These are phyloP conservation scores for Seira musarum DNA, from an alignment of 2,888 invertebrate species.

Conservation along the genomic window DNA sequence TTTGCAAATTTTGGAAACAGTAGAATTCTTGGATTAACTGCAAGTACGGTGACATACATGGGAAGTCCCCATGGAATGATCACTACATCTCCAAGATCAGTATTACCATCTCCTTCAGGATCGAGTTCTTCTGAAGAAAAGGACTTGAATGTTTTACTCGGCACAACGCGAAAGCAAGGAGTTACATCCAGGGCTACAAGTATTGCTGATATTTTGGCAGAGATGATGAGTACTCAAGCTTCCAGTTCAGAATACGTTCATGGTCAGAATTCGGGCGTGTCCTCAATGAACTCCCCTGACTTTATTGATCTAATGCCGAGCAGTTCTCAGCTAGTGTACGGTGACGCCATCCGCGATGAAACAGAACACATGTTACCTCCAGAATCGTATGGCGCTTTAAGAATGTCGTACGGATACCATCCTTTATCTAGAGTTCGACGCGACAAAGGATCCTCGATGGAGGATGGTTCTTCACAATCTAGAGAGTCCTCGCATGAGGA, in stretches of 20 bases:
- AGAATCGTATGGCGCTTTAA: slow-evolving; percentile 18
- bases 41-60: slow-evolving; percentile 61
- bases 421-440: slow-evolving; percentile 50
- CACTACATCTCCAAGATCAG: slow-evolving; percentile 22
- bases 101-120: slow-evolving; percentile 12
- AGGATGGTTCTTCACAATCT: slow-evolving; percentile 32
- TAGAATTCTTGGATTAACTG: slow-evolving; percentile 62
- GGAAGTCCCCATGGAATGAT: no score
- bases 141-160: slow-evolving; percentile 43
- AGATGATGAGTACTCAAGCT: slow-evolving; percentile 63
- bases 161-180: slow-evolving; percentile 41
- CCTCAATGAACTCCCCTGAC: slow-evolving; percentile 48
- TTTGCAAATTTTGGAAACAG: slow-evolving; percentile 62
- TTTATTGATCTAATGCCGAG: slow-evolving; percentile 68
- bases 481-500: slow-evolving; percentile 50
- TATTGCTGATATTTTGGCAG: slow-evolving; percentile 67
- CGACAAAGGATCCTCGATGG: slow-evolving; percentile 35
- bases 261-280: slow-evolving; percentile 30
- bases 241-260: slow-evolving; percentile 26
- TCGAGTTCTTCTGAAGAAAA: slow-evolving; percentile 47
- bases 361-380: slow-evolving; percentile 27
- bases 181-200: slow-evolving; percentile 42
- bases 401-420: slow-evolving; percentile 26
- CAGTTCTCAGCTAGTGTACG: slow-evolving; percentile 58
- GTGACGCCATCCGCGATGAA: background rate